Conservation (phyloP, 2,113 vertebrate genomes). For the Eubucco bourcierii region DNA sequence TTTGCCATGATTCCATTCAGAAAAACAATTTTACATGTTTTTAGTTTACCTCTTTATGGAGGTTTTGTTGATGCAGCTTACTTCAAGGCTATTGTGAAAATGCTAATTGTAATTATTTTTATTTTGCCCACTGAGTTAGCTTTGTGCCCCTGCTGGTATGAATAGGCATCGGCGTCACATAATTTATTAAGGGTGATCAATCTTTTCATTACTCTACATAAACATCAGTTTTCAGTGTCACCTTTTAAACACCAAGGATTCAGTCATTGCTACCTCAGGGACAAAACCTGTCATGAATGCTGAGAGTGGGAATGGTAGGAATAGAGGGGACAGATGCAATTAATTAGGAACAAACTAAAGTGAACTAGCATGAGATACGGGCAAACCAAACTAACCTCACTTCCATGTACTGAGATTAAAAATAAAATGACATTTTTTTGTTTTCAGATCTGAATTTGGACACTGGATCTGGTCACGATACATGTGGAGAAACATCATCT, state of each 20-base stretch:
- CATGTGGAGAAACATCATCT: conserved; percentile 90
- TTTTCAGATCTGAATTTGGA: conserved; percentile 84
- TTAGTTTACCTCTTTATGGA: background rate
- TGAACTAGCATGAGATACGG: background rate
- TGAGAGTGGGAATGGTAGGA: background rate
- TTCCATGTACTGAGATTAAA: conserved; percentile 24
- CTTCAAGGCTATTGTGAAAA: background rate
- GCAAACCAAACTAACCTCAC: background rate
- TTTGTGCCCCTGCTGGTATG: background rate
- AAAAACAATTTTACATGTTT: background rate
- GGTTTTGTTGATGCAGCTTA: background rate
- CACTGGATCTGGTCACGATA: conserved; percentile 83
- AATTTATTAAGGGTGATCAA: background rate
- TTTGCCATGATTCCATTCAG: background rate
- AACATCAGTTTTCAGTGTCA: background rate
- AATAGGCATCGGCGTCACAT: background rate
- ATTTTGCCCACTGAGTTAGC: background rate
- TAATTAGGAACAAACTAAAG: background rate
- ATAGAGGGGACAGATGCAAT: background rate
- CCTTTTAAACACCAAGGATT: background rate
- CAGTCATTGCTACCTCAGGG: background rate
- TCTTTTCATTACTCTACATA: background rate
- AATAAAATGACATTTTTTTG: conserved; percentile 50
- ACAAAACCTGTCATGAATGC: background rate
- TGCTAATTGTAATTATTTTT: background rate